Conservation (phyloP, 2,888 invertebrate species). For the Leptura quadrifasciata region DNA sequence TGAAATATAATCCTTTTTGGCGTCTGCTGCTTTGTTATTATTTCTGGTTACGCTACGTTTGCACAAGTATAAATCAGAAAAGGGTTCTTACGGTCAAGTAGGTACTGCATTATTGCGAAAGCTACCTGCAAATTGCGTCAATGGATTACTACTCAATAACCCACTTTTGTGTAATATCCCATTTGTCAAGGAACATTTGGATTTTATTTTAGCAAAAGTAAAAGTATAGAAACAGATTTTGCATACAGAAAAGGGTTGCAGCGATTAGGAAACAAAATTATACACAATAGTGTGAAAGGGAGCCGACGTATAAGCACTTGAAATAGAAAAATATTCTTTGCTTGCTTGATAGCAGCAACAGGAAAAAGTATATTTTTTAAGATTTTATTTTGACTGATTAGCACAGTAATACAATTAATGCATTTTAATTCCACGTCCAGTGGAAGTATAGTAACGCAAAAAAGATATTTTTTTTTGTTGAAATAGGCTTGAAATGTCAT, state of each 20-base stretch:
- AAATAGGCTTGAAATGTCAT: no score
- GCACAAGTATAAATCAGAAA: conserved; percentile 50
- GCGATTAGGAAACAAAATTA: background rate
- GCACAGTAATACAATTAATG: no score
- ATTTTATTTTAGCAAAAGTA: background rate
- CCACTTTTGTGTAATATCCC: conserved; percentile 3
- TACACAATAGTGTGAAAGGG: background rate
- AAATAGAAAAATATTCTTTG: background rate
- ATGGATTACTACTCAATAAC: conserved; percentile 18
- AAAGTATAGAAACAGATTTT: background rate
- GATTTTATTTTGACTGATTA: no score
- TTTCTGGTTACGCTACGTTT: conserved; percentile 46
- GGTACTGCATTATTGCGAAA: conserved; percentile 42
- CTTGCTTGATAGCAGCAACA: no score
- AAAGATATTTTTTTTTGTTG: no score
- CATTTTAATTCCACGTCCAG: no score
- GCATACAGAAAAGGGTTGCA: background rate
- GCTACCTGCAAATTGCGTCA: conserved; percentile 58
- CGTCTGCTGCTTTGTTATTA: conserved; percentile 42
- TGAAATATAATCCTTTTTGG: conserved; percentile 44
- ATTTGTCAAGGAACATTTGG: conserved; percentile 14
- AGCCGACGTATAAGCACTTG: background rate
- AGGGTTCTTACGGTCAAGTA: conserved; percentile 57
- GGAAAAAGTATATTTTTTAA: no score
- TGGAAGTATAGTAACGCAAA: no score